Conservation (phyloP, 2,888 invertebrate genomes). For the Labia minor region DNA sequence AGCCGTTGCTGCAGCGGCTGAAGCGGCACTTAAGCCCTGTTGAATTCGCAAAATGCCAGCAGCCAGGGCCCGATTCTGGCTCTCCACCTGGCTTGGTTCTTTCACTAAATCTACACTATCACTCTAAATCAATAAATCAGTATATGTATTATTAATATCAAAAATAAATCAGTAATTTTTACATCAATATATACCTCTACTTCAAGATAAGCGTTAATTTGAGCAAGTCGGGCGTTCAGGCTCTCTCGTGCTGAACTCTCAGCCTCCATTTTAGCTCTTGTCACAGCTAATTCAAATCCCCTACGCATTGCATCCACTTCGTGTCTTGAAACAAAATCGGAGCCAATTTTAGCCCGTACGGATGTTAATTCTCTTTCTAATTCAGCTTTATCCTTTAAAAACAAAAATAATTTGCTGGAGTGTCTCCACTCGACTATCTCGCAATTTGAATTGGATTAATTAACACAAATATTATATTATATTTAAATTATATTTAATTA, state of each 20-base stretch:
- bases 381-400: slow-evolving; percentile 28
- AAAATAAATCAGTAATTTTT: neutral
- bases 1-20: neutral
- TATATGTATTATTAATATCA: neutral
- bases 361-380: slow-evolving; percentile 28
- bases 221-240: slow-evolving; percentile 28
- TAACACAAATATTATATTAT: too few relatives aligned
- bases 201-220: slow-evolving; percentile 27
- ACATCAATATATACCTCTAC: slow-evolving; percentile 24
- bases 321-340: slow-evolving; percentile 28
- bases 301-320: slow-evolving; percentile 28
- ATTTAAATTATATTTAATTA: too few relatives aligned
- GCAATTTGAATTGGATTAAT: too few relatives aligned
- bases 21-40: neutral
- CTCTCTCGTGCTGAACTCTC: slow-evolving; percentile 27
- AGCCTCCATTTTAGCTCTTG: slow-evolving; percentile 27
- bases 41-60: neutral
- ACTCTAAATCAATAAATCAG: slow-evolving; percentile 18
- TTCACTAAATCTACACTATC: too few relatives aligned
- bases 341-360: slow-evolving; percentile 26
- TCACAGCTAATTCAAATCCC: slow-evolving; percentile 25
- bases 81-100: neutral
- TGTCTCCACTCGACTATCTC: too few relatives aligned
- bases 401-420: neutral
- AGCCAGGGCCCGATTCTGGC: neutral